Percentiles rank a stretch among this genome's conserved stretches.
phyloP scores from a whole-genome alignment of 2,113 vertebrate species.

The Ahaetulla prasina region DNA sequence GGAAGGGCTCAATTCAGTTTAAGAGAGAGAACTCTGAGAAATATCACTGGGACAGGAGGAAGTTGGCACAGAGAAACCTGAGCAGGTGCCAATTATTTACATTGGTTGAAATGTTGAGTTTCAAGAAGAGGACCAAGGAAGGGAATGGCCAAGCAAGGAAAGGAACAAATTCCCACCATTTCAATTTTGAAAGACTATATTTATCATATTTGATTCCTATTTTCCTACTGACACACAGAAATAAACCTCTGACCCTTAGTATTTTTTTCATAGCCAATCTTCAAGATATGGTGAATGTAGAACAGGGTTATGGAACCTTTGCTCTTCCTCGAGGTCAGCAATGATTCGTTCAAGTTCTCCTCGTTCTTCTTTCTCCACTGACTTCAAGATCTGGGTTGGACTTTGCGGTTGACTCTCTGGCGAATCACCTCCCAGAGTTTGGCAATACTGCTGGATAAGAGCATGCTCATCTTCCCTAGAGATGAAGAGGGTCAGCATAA shows the following conservation, averaged over 20 bases:
- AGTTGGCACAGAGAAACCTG: neutral
- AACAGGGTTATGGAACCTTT: slow-evolving; percentile 71
- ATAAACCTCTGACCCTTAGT: neutral
- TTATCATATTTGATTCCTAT: neutral
- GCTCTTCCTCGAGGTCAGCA: slow-evolving; percentile 91
- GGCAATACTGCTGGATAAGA: slow-evolving; percentile 96
- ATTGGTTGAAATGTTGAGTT: neutral
- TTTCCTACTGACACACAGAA: neutral
- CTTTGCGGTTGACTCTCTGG: slow-evolving; percentile 91
- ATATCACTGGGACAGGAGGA: neutral
- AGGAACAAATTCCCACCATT: neutral
- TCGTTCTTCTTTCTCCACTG: slow-evolving; percentile 89
- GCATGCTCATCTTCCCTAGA: slow-evolving; percentile 92
- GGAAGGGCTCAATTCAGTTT: too few species aligned
- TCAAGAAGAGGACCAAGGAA: neutral
- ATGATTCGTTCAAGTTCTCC: slow-evolving; percentile 90
- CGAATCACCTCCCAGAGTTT: slow-evolving; percentile 89
- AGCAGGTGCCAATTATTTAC: neutral
- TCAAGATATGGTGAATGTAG: neutral
- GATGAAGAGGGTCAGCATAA: slow-evolving; percentile 9
- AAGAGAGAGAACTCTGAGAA: neutral
- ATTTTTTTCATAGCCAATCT: neutral
- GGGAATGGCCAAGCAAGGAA: neutral
- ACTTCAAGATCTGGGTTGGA: slow-evolving; percentile 92
- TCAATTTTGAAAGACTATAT: neutral